Conservation (phyloP, 2,113 vertebrate genomes). For the Thalassoma bifasciatum region DNA sequence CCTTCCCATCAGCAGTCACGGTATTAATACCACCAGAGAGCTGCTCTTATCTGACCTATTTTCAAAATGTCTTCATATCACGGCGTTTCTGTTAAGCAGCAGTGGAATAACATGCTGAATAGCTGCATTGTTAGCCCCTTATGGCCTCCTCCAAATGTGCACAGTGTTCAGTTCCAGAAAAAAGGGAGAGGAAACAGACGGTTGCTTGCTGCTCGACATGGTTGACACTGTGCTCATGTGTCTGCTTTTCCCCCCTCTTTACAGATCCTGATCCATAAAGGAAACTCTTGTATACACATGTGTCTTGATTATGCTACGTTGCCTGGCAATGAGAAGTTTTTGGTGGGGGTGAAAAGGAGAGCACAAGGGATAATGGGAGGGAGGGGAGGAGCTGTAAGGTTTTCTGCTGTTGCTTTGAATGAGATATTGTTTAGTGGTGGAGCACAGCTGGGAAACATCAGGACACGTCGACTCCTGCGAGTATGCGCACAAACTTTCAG, state of each 20-base stretch:
- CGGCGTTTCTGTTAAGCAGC: constrained; percentile 27
- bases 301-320: constrained; percentile 82
- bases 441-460: constrained; percentile 87
- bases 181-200: constrained; percentile 68
- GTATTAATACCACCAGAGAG: neutral
- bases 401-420: constrained; percentile 79
- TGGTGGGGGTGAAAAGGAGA: constrained; percentile 53
- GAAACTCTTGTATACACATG: constrained; percentile 79
- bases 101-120: constrained; percentile 56
- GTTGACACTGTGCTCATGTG: constrained; percentile 61
- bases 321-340: constrained; percentile 74
- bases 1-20: constrained; percentile 32
- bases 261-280: constrained; percentile 73
- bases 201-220: constrained; percentile 53
- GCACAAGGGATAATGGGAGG: constrained; percentile 64
- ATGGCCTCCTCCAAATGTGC: constrained; percentile 56
- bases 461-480: constrained; percentile 66
- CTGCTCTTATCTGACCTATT: constrained; percentile 55
- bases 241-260: constrained; percentile 24
- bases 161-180: constrained; percentile 49
- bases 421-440: constrained; percentile 84
- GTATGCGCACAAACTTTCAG: constrained; percentile 40
- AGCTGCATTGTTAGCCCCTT: constrained; percentile 63
- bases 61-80: constrained; percentile 31
- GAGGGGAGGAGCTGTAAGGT: constrained; percentile 54